These are phyloP conservation scores for Nephrotoma flavescens DNA, from an alignment of 2,888 invertebrate species.

Conservation along the genomic window DNA sequence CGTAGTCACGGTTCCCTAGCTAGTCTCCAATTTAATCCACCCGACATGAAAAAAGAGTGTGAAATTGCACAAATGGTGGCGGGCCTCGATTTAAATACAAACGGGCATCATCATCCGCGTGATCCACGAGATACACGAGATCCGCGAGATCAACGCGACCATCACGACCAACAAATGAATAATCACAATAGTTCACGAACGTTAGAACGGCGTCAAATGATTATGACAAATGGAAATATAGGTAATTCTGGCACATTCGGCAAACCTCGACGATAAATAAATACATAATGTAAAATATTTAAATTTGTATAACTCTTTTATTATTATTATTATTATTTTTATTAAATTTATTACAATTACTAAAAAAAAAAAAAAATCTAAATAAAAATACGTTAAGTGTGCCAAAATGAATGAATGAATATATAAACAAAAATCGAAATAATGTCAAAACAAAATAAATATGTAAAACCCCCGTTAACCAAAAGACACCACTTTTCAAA, in stretches of 20 bases:
- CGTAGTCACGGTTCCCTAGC: slow-evolving; percentile 85
- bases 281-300: not conserved
- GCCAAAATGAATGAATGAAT: not conserved
- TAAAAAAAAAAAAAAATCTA: not conserved
- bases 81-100: slow-evolving; percentile 62
- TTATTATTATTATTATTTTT: not conserved
- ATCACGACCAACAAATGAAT: not conserved
- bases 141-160: not conserved
- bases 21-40: slow-evolving; percentile 76
- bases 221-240: slow-evolving; percentile 17
- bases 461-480: not conserved
- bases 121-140: not conserved
- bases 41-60: slow-evolving; percentile 74
- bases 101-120: slow-evolving; percentile 39
- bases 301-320: not conserved
- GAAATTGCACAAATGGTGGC: slow-evolving; percentile 89
- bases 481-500: not conserved
- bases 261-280: slow-evolving; percentile 28
- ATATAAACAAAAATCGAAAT: not conserved
- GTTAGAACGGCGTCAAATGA: slow-evolving; percentile 43
- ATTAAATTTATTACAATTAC: not conserved
- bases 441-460: not conserved
- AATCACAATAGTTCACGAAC: slow-evolving; percentile 30
- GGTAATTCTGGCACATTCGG: slow-evolving; percentile 25
- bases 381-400: not conserved